Percentiles rank a stretch among this genome's conserved stretches.
phyloP scores from a whole-genome alignment of 2,888 invertebrate species.

The Drosophila ezoana region DNA sequence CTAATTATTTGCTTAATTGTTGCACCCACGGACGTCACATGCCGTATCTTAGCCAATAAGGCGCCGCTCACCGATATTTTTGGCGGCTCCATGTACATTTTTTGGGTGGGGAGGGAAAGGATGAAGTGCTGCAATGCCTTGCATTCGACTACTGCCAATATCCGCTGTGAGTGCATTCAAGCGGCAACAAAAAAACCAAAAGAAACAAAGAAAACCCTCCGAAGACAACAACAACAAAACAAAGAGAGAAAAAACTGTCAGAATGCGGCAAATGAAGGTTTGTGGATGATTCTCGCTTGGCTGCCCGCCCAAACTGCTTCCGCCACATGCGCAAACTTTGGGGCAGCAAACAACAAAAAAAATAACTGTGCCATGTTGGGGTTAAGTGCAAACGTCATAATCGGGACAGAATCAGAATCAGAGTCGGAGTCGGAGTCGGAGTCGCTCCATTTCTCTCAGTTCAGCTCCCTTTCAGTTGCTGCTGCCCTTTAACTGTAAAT shows the following conservation, averaged over 20 bases:
- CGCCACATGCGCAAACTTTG: constrained; percentile 51
- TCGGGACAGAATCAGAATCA: constrained; percentile 39
- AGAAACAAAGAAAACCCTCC: constrained; percentile 7
- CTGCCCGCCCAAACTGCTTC: constrained; percentile 38
- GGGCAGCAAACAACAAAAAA: constrained; percentile 11
- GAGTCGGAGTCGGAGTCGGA: constrained; percentile 32
- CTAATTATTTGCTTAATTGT: constrained; percentile 12
- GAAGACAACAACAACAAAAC: constrained; percentile 19
- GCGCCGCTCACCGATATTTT: constrained; percentile 15
- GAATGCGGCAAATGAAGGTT: constrained; percentile 29
- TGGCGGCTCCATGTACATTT: too few species aligned
- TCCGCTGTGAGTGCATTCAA: constrained; percentile 74
- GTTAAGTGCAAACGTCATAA: constrained; percentile 77
- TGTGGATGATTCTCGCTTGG: constrained; percentile 53
- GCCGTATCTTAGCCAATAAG: constrained; percentile 20
- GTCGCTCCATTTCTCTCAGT: constrained; percentile 56
- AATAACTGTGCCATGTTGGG: constrained; percentile 77
- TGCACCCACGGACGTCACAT: constrained; percentile 40
- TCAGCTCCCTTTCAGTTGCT: constrained; percentile 8
- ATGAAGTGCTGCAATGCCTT: constrained; percentile 15
- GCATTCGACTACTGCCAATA: constrained; percentile 65
- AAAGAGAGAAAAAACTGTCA: constrained; percentile 18
- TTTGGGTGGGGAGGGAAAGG: too few species aligned
- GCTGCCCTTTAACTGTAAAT: constrained; percentile 65
- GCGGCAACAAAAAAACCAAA: constrained; percentile 59